These are phyloP conservation scores for Trididemnum nubilum DNA, from an alignment of 23 tunicate species.

Conservation along the genomic window DNA sequence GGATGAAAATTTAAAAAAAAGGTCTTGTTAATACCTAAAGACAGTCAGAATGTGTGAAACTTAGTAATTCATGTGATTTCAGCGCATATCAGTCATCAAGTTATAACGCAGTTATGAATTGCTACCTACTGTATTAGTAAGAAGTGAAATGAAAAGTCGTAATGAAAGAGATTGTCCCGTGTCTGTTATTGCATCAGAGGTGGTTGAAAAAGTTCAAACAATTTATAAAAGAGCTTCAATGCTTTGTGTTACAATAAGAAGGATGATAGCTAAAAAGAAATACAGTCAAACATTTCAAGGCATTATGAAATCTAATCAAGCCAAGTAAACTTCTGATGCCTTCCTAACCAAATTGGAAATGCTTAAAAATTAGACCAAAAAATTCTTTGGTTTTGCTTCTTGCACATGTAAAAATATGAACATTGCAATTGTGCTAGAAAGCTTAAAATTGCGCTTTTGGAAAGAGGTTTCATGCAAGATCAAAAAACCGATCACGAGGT, in stretches of 20 bases:
- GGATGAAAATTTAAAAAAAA: neutral
- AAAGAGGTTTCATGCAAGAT: conserved; percentile 13
- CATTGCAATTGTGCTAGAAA: conserved; percentile 12
- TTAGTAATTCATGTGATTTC: conserved; percentile 1
- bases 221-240: conserved; percentile 1
- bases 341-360: neutral
- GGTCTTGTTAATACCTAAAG: neutral
- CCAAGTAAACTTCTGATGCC: neutral
- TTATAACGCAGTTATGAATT: conserved; percentile 8
- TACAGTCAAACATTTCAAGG: neutral
- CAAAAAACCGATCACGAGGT: neutral
- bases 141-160: conserved; percentile 4
- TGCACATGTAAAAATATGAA: conserved; percentile 6
- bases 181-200: conserved; percentile 4
- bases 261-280: neutral
- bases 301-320: neutral
- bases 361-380: neutral
- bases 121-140: conserved; percentile 14
- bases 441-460: conserved; percentile 1
- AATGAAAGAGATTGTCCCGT: conserved; percentile 3
- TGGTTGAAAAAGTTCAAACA: conserved; percentile 11
- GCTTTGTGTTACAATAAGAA: neutral
- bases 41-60: neutral
- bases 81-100: conserved; percentile 5
- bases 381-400: conserved; percentile 19